These are phyloP conservation scores for Hedychridium roseum DNA, from an alignment of 2,888 invertebrate species.

Conservation along the genomic window DNA sequence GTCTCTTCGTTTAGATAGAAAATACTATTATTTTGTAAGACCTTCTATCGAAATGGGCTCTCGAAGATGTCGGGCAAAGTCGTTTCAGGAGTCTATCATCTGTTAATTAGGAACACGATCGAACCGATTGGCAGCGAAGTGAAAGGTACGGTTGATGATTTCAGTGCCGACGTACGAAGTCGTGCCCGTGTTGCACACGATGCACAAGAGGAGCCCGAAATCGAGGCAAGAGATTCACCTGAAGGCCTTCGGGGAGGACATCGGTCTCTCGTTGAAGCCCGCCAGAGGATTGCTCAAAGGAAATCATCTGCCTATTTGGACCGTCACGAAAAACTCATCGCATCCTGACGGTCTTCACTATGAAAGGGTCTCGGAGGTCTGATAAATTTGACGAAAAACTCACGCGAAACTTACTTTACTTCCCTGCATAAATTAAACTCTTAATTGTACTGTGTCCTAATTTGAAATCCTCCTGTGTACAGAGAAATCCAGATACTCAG, in stretches of 20 bases:
- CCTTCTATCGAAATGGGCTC: no score
- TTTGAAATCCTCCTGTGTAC: no score
- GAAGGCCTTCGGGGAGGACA: conserved; percentile 80
- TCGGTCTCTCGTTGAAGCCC: conserved; percentile 78
- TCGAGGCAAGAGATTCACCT: conserved; percentile 71
- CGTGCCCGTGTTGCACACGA: conserved; percentile 75
- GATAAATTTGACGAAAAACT: conserved; percentile 47
- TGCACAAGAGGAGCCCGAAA: conserved; percentile 54
- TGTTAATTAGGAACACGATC: no score
- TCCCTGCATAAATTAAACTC: not conserved
- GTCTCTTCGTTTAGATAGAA: no score
- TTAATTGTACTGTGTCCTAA: no score
- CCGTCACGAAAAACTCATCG: conserved; percentile 79
- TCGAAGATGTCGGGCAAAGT: no score
- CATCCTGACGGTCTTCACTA: conserved; percentile 82
- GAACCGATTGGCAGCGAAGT: not conserved
- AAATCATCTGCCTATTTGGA: conserved; percentile 82
- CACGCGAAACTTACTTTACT: not conserved
- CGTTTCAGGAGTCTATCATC: no score
- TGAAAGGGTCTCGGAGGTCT: conserved; percentile 79
- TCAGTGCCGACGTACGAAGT: conserved; percentile 85
- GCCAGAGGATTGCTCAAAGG: conserved; percentile 82
- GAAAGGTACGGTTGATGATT: conserved; percentile 23
- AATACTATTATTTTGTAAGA: no score
- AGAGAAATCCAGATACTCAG: no score